Evolutionary conservation across 2,888 invertebrate genomes (phyloP).

Genomic region (Polydrusus tereticollis): DNA sequence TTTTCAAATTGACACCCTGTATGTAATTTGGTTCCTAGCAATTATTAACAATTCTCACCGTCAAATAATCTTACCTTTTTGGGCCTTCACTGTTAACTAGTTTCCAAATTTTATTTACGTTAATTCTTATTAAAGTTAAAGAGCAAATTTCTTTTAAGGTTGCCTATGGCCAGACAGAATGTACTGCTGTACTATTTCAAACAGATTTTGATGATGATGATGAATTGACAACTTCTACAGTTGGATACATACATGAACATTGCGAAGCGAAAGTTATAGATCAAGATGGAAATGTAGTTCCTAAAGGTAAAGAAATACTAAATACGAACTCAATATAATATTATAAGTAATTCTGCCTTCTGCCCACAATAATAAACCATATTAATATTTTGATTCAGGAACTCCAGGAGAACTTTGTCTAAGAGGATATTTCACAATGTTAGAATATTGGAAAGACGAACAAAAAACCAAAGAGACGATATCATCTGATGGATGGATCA

Average conservation of each 20-base stretch:
- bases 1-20: too few relatives aligned
- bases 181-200: conserved; percentile 70
- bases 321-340: neutral
- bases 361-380: too few relatives aligned
- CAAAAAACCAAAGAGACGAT: conserved; percentile 79
- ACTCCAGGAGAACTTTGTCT: conserved; percentile 81
- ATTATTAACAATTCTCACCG: too few relatives aligned
- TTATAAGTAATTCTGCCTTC: neutral
- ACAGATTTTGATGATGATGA: conserved; percentile 67
- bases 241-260: conserved; percentile 72
- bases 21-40: too few relatives aligned
- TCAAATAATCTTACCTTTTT: too few relatives aligned
- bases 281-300: conserved; percentile 72
- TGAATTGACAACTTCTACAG: conserved; percentile 67
- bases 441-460: conserved; percentile 84
- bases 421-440: conserved; percentile 82
- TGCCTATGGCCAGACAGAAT: conserved; percentile 74
- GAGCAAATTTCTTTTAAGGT: conserved; percentile 66
- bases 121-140: too few relatives aligned
- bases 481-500: conserved; percentile 80
- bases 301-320: conserved; percentile 59
- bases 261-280: conserved; percentile 77
- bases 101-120: too few relatives aligned
- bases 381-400: conserved; percentile 63
- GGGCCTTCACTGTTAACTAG: too few relatives aligned